Evolutionary conservation across 1,140 invertebrate species (phyloP), one percentile per base, ranked within the genome.

Genomic region (Drosophila elegans): DNA sequence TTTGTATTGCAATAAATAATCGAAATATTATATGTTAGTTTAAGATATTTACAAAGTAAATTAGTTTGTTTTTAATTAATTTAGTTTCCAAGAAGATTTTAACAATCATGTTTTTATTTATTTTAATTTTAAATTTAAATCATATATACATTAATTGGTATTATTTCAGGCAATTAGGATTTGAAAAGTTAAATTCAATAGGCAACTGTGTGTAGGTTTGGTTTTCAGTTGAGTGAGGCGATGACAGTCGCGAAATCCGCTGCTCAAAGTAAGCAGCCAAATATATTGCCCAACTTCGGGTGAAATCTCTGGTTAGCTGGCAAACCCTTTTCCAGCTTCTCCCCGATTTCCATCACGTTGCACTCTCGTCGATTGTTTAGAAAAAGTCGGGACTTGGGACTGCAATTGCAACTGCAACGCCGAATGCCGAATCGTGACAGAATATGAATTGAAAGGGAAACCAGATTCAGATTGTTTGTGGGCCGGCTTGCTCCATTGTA

Each of bases 381-480:
- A 21, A 10, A 48, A 36, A 49, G 56, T 10, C 36, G 56, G 45
- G 63, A 51, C 29, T 49, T 34, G 9, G 32, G 29, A 32, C 29
- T 32, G 29, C 29, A 41, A 9, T 9, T 21, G 16, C 16, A 21
- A 46, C 67, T 72, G 11, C 42, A 25, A 63, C 54, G 16, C 16
- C 16, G 16, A 21, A 21, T 21, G 42, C 38, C 34, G 39, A 48
- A 83, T 83, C 80, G 80, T 83, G 80, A 83, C 80, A 41, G 80
- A 83, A 83, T 79, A 81, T 84, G 80, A 79, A 75, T 84, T 55
- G 80, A 84, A 83, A 84, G 80, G 80, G 80, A 83, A 80, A 84
- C 80, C 64, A 84, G 80, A 76, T 69, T 69, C 64, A 84, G 80
- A 76, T 69, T 69, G 67, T 36, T 53, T 29, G 34, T 48, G 21